These are phyloP conservation scores for Eupeodes latifasciatus DNA, from an alignment of 2,888 invertebrate genomes.

Conservation along the genomic window DNA sequence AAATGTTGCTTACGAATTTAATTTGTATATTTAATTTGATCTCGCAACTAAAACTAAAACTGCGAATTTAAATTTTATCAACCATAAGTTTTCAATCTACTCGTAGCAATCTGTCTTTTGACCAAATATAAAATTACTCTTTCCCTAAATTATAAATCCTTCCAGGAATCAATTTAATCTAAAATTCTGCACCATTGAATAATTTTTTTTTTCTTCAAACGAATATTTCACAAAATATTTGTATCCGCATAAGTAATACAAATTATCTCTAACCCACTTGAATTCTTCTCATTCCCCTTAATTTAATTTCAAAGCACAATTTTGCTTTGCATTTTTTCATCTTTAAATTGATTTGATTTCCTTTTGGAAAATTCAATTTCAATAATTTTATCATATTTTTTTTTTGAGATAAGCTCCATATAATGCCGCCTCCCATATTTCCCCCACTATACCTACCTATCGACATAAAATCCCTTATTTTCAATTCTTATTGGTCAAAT, in stretches of 20 bases:
- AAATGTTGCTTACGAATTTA: too few relatives aligned
- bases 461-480: not conserved
- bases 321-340: not conserved
- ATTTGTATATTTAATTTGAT: too few relatives aligned
- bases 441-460: not conserved
- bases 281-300: not conserved
- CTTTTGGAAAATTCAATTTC: not conserved
- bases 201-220: too few relatives aligned
- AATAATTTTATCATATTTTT: not conserved
- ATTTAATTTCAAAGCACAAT: not conserved
- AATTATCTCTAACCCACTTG: not conserved
- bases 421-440: not conserved
- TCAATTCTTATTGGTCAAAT: not conserved
- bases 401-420: not conserved
- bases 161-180: too few relatives aligned
- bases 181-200: too few relatives aligned
- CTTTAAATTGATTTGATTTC: conserved; percentile 8
- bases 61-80: too few relatives aligned
- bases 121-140: too few relatives aligned
- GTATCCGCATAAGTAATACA: not conserved
- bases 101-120: too few relatives aligned
- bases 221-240: too few relatives aligned
- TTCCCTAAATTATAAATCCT: too few relatives aligned
- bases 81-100: too few relatives aligned
- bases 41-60: too few relatives aligned